These are phyloP conservation scores for Drosophila longiperda DNA, from an alignment of 2,888 invertebrate genomes.

Conservation along the genomic window DNA sequence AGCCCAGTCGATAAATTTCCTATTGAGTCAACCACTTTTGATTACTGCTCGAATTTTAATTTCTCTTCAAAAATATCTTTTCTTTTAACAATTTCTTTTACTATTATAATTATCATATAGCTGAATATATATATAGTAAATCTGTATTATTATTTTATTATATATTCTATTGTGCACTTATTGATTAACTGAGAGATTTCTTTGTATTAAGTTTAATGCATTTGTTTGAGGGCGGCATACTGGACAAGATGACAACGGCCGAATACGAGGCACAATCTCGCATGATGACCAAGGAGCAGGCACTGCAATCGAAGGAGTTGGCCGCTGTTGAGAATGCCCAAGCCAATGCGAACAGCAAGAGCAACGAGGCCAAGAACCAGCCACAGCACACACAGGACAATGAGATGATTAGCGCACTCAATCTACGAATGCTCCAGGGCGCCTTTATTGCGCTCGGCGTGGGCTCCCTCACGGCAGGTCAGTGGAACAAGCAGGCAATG, in stretches of 20 bases:
- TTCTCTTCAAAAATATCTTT: background rate
- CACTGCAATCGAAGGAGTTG: conserved; percentile 50
- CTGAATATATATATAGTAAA: no score
- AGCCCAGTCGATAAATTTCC: background rate
- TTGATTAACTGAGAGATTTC: background rate
- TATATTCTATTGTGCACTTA: background rate
- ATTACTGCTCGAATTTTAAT: background rate
- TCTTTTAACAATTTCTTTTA: background rate
- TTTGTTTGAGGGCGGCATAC: conserved; percentile 91
- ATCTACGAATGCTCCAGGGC: conserved; percentile 90
- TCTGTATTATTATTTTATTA: background rate
- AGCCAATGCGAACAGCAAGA: conserved; percentile 64
- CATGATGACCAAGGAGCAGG: conserved; percentile 82
- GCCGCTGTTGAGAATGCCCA: conserved; percentile 48
- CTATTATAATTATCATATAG: no score
- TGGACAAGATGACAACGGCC: conserved; percentile 91
- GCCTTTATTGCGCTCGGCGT: conserved; percentile 89
- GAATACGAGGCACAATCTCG: conserved; percentile 90
- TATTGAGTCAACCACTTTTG: background rate
- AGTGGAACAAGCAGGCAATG: background rate
- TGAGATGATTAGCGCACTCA: conserved; percentile 87
- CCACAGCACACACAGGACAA: conserved; percentile 50
- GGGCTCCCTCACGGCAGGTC: conserved; percentile 87
- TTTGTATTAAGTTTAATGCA: conserved; percentile 87
- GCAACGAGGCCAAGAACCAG: conserved; percentile 47